Evolutionary conservation across 2,113 vertebrate genomes (phyloP).

Genomic region (Vimba vimba): DNA sequence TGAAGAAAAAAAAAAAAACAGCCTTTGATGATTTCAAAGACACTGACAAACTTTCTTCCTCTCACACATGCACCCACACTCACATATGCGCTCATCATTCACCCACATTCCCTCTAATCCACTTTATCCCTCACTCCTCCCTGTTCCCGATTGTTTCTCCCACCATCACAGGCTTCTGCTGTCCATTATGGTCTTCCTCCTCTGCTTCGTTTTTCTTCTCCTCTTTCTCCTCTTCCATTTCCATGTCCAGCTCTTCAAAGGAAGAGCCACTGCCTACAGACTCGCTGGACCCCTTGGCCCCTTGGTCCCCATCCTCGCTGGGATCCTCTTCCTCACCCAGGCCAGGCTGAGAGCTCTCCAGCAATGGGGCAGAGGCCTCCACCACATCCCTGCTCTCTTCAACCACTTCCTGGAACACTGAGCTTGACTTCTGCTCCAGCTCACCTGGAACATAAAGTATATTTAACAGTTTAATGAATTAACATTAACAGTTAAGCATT

Average conservation of each 20-base stretch:
- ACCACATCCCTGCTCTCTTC: constrained; percentile 87
- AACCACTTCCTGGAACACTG: constrained; percentile 80
- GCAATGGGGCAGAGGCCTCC: constrained; percentile 77
- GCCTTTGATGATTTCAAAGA: constrained; percentile 28
- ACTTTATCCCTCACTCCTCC: constrained; percentile 39
- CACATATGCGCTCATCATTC: constrained; percentile 18
- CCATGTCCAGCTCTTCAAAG: constrained; percentile 95
- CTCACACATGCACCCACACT: constrained; percentile 19
- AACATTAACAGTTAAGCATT: background rate
- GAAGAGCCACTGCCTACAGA: constrained; percentile 91
- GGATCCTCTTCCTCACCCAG: constrained; percentile 68
- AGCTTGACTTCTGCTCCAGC: constrained; percentile 76
- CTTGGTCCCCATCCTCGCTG: constrained; percentile 65
- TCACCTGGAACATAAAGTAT: constrained; percentile 66
- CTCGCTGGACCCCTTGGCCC: constrained; percentile 83
- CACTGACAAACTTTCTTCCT: background rate
- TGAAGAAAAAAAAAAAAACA: background rate
- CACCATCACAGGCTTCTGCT: background rate
- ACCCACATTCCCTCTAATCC: constrained; percentile 13
- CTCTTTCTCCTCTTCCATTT: constrained; percentile 66
- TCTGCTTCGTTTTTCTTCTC: constrained; percentile 43
- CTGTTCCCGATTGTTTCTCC: constrained; percentile 17
- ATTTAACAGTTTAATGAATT: background rate
- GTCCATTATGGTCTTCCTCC: constrained; percentile 47
- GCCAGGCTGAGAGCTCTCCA: constrained; percentile 73